phyloP scores from a whole-genome alignment of 2,113 vertebrate genomes.

The Diadophis punctatus region DNA sequence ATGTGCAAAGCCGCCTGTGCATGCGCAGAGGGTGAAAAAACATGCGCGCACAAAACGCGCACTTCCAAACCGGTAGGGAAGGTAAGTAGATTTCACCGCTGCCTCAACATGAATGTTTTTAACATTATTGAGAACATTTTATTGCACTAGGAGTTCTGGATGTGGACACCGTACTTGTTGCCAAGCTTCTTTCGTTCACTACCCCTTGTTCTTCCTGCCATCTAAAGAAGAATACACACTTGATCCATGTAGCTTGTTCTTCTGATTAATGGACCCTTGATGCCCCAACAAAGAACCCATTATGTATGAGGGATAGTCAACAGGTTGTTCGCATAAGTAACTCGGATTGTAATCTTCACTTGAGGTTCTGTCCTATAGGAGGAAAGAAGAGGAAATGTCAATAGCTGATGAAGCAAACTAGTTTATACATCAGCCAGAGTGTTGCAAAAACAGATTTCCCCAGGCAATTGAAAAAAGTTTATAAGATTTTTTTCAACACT shows the following conservation, averaged over 20 bases:
- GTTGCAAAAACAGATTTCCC: neutral
- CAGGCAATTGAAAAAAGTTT: neutral
- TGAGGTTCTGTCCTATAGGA: neutral
- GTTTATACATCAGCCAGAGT: neutral
- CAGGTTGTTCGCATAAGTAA: neutral
- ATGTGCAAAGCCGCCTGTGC: too few species aligned
- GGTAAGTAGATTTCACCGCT: too few species aligned
- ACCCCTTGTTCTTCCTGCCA: neutral
- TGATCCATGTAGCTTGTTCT: neutral
- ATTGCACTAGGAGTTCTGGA: neutral
- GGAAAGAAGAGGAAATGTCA: neutral
- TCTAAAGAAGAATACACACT: neutral
- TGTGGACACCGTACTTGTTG: neutral
- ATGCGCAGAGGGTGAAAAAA: too few species aligned
- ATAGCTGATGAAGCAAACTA: neutral
- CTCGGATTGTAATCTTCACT: neutral
- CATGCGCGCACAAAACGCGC: too few species aligned
- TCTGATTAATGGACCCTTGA: neutral
- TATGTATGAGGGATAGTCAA: neutral
- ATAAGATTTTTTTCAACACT: neutral
- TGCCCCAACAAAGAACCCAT: neutral
- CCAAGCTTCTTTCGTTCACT: neutral
- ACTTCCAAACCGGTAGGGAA: too few species aligned
- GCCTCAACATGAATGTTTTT: neutral
- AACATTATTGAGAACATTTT: neutral